Base-by-base conservation (phyloP, 30 jellyfish, hydroid and myxozoan species). In the Aurelia sp. region DNA sequence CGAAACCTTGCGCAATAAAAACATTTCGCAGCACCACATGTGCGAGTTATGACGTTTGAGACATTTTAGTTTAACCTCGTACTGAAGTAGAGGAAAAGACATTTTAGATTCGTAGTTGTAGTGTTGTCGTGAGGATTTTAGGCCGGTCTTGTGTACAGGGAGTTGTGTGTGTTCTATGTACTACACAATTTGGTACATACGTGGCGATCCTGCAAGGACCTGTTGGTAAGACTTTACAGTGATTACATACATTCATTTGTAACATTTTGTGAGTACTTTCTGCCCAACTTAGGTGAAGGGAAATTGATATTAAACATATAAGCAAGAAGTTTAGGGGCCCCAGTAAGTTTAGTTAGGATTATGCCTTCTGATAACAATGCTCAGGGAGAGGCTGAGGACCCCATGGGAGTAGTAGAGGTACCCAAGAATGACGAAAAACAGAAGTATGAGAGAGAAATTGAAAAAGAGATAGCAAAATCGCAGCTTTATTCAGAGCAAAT, bases 181-280 rank as follows among this genome's bases (percentile, higher is more conserved):
- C 52, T 53, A 52, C 73, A 79, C 90, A 79, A 78, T 1, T 63
- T 67, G 90, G 90, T 79, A 65, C 33, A 79, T 78, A 35, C 4
- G 90, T 79, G 90, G 90, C 90, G 90, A 65, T 80, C 90, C 72
- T 62, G 72, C 73, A 74, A 77, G 52, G 79, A 74, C 53, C 72
- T 33, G 27, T 63, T 65, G 90, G 72, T 65, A 57, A 64, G 90
- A 63, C 80, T 22, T 52, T 66, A 48, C 51, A 79, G 44, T 82
- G 19, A 33, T 79, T 50, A 64, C 52, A 33, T 79, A 35, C 50
- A 66, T 41, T 47, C 81, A 57, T 79, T 64, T 79, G 72, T 62
- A 74, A 64, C 74, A 65, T 18, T 79, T 64, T 79, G 80, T 79
- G 81, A 64, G 81, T 23, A 63, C 35, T 79, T 79, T 21, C 60